Evolutionary conservation across 1,140 invertebrate species (phyloP), one percentile per base, ranked within the genome.

Genomic region (Palaemon carinicauda): DNA sequence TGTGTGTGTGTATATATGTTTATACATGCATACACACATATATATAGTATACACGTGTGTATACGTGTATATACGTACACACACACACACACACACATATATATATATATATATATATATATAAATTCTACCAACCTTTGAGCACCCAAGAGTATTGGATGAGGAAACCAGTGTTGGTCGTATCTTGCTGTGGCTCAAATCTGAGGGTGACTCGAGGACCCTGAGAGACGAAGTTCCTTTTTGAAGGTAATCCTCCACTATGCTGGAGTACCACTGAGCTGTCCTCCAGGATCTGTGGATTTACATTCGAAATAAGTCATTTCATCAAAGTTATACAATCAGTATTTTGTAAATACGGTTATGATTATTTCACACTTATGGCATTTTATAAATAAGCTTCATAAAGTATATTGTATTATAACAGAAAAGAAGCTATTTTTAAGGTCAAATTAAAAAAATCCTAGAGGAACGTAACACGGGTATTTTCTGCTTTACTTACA

Each of bases 111-210:
- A 33, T 33, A 29, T 73, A 73, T n/a, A 73, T 29, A 9, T 29
- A 73, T 29, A 29, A 24, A 65, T n/a, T 54, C 52, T 69, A 84
- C 73, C 51, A 24, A 84, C 82, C 73, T 71, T 24, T 56, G 15
- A 84, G 73, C 10, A 84, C 51, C 82, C 82, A 84, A 1, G 82
- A 75, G 73, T 75, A 84, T 51, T 75, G 73, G 27, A 84, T 54
- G n/a, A 84, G 53, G 73, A 84, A 84, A 52, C 82, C 82, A 0
- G 82, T 77, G 9, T 31, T 74, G 51, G 51, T 27, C 2, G 82
- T 75, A 17, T 84, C 82, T 12, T 74, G 29, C 51, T 31, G 10
- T 1, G 82, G 73, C 24, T 27, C 17, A 41, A 84, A 84, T 31
- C 60, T 60, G 12, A 84, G 71, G 10, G 51, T 74, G 29, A 84